These are phyloP conservation scores for Cremastinae sp. DNA, from an alignment of 2,888 invertebrate genomes.

Conservation along the genomic window DNA sequence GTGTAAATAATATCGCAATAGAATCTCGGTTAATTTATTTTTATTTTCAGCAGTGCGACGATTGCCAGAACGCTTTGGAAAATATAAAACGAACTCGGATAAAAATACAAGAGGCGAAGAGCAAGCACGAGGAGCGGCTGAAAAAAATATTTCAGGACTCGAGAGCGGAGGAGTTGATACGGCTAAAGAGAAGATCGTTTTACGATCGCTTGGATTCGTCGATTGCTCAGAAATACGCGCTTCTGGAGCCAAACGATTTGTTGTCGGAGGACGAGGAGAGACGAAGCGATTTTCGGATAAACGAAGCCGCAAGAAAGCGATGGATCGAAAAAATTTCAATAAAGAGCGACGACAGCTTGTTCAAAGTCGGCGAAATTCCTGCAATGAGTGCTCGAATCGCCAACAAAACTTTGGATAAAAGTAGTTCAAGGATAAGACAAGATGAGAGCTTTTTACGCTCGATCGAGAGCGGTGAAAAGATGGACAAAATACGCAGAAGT, in stretches of 20 bases:
- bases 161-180: conserved; percentile 66
- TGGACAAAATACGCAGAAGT: conserved; percentile 43
- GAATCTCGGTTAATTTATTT: neutral
- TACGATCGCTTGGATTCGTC: conserved; percentile 64
- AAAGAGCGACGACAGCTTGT: conserved; percentile 45
- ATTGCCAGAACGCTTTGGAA: conserved; percentile 57
- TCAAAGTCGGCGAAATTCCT: conserved; percentile 28
- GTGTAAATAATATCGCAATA: neutral
- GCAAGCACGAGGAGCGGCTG: conserved; percentile 67
- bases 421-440: conserved; percentile 42
- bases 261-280: conserved; percentile 64
- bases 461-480: conserved; percentile 7
- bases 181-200: conserved; percentile 67
- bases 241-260: conserved; percentile 73
- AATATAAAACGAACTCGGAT: conserved; percentile 68
- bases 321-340: conserved; percentile 45
- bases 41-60: conserved; percentile 59
- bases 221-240: conserved; percentile 67
- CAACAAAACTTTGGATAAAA: conserved; percentile 59
- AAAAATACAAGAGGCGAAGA: conserved; percentile 69
- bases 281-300: conserved; percentile 62
- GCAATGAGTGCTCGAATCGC: conserved; percentile 48
- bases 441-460: conserved; percentile 33
- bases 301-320: conserved; percentile 63
- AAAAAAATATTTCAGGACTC: conserved; percentile 65